These are phyloP conservation scores for Cladopsammia gracilis DNA, from an alignment of 64 coral and sea anemone species.

Conservation along the genomic window DNA sequence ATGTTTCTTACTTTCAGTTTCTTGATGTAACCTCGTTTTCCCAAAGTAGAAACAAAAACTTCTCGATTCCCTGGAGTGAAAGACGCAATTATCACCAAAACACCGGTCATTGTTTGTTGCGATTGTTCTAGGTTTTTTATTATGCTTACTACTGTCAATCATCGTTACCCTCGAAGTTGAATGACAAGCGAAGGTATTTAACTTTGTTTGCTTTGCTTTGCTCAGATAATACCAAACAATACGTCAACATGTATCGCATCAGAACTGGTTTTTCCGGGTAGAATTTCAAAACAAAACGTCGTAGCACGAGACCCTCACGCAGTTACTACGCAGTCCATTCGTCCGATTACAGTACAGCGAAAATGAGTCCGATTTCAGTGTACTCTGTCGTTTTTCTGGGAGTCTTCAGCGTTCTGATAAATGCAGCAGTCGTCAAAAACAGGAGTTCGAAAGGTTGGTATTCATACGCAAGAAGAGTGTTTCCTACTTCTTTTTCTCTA, in stretches of 20 bases:
- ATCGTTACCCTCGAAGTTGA: not conserved
- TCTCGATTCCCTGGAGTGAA: not conserved
- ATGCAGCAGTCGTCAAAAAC: not conserved
- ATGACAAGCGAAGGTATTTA: constrained; percentile 46
- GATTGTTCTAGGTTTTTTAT: not conserved
- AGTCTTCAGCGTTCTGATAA: not conserved
- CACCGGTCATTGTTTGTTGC: not conserved
- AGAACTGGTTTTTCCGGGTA: constrained; percentile 41
- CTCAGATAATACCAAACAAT: constrained; percentile 1
- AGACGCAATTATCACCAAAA: not conserved
- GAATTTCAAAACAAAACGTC: constrained; percentile 51
- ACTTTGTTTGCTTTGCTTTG: constrained; percentile 17
- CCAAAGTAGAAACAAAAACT: not conserved
- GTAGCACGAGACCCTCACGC: constrained; percentile 36
- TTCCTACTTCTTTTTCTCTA: not conserved
- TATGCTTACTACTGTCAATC: constrained; percentile 1
- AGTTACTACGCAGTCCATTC: constrained; percentile 7
- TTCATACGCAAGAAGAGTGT: not conserved
- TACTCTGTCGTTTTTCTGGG: not conserved
- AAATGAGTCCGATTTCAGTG: constrained; percentile 16
- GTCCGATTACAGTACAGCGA: not conserved
- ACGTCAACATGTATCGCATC: constrained; percentile 24
- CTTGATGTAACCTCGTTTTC: not conserved
- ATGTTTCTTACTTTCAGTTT: not conserved
- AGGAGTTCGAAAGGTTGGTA: constrained; percentile 30